Percentiles rank a stretch among this genome's conserved stretches.
These are phyloP conservation scores for Ardeotis arabs DNA, from an alignment of 2,113 vertebrate genomes.

Conservation along the genomic window DNA sequence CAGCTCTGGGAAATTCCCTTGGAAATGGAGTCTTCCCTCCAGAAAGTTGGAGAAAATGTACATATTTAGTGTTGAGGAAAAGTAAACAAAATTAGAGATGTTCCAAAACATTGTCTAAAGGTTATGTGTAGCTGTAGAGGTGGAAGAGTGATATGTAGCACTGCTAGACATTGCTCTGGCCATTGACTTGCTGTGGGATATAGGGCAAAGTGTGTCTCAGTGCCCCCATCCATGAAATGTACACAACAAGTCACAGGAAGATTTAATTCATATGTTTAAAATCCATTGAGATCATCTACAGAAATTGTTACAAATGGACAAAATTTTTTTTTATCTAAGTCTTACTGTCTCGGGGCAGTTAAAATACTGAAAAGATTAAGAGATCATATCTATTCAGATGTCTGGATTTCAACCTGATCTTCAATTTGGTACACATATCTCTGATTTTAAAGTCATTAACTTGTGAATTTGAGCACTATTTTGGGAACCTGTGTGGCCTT, in stretches of 20 bases:
- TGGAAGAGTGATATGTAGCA: neutral
- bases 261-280: neutral
- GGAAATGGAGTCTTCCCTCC: neutral
- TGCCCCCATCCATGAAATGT: neutral
- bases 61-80: neutral
- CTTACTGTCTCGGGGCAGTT: neutral
- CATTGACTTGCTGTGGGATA: neutral
- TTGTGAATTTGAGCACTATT: neutral
- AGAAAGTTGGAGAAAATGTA: neutral
- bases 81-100: neutral
- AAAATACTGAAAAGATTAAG: neutral
- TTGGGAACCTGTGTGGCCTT: neutral
- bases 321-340: neutral
- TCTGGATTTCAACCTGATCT: neutral
- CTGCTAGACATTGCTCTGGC: neutral
- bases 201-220: neutral
- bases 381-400: neutral
- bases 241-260: neutral
- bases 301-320: neutral
- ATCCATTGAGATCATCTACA: neutral
- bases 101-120: neutral
- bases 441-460: neutral
- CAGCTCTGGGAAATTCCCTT: neutral
- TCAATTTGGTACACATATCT: neutral
- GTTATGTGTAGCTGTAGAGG: neutral